phyloP scores from a whole-genome alignment of 2,113 vertebrate genomes.

The Pygoscelis antarcticus region DNA sequence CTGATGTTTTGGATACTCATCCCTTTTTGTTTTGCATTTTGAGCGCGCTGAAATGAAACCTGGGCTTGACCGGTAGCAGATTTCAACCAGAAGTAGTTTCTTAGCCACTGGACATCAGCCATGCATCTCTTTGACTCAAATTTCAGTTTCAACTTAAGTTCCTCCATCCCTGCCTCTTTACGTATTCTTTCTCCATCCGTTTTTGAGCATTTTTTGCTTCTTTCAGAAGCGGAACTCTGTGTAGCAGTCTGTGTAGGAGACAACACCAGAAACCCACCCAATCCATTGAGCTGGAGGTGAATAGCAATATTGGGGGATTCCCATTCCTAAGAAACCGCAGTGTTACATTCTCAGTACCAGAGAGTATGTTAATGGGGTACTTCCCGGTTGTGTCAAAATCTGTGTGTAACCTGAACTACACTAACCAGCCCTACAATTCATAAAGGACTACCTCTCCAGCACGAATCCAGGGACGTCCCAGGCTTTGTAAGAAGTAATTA shows the following conservation, averaged over 20 bases:
- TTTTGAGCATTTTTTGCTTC: background rate
- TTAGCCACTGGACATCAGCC: background rate
- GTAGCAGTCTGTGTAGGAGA: accelerated
- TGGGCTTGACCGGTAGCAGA: background rate
- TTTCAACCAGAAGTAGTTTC: background rate
- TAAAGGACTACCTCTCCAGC: background rate
- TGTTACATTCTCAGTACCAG: background rate
- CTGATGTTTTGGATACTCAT: background rate
- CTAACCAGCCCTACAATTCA: accelerated
- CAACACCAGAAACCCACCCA: background rate
- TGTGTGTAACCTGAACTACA: background rate
- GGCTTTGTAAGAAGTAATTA: background rate
- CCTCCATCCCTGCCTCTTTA: background rate
- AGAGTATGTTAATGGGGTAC: accelerated
- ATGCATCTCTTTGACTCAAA: accelerated
- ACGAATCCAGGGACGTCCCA: accelerated
- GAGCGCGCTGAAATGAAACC: background rate
- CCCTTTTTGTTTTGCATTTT: accelerated
- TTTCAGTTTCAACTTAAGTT: background rate
- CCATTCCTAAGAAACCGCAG: background rate
- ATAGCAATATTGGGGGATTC: accelerated
- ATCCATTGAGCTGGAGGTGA: accelerated
- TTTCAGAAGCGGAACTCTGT: too few species aligned
- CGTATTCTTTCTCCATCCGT: accelerated
- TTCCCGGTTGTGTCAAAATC: background rate